Evolutionary conservation across 2,888 invertebrate genomes (phyloP).

Genomic region (Drosophila mimetica): DNA sequence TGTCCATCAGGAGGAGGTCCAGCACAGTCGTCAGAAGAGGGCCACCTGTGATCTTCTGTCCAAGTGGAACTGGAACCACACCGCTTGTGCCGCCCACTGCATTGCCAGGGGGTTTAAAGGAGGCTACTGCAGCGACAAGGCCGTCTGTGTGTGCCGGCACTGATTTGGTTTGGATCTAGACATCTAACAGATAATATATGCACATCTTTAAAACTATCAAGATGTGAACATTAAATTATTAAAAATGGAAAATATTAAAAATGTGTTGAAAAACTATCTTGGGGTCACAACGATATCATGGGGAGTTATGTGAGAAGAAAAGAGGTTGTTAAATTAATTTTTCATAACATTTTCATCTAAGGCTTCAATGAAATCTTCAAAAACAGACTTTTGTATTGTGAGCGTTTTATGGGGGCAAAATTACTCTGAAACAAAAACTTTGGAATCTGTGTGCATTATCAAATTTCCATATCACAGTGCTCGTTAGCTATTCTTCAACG

Average conservation of each 20-base stretch:
- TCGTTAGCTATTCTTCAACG: no score
- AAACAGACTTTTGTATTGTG: no score
- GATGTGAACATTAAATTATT: not conserved
- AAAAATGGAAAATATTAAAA: not conserved
- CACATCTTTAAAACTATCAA: not conserved
- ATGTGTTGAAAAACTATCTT: not conserved
- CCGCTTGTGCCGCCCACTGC: conserved; percentile 84
- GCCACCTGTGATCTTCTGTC: conserved; percentile 84
- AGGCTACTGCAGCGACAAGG: conserved; percentile 82
- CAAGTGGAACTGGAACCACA: conserved; percentile 70
- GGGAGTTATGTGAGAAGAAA: no score
- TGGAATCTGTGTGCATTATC: no score
- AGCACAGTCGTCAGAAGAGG: conserved; percentile 80
- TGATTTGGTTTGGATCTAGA: not conserved
- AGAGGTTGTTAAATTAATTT: no score
- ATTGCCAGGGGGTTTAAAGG: conserved; percentile 78
- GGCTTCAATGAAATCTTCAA: no score
- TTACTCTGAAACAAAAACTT: no score
- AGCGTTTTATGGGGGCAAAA: no score
- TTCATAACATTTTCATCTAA: no score
- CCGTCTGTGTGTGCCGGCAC: conserved; percentile 40
- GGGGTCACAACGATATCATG: not conserved
- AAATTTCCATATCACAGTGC: no score
- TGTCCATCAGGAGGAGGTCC: not conserved
- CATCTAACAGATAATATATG: not conserved